phyloP scores from a whole-genome alignment of 2,797 vertebrate species.

The Petrocephalus schoutedeni region DNA sequence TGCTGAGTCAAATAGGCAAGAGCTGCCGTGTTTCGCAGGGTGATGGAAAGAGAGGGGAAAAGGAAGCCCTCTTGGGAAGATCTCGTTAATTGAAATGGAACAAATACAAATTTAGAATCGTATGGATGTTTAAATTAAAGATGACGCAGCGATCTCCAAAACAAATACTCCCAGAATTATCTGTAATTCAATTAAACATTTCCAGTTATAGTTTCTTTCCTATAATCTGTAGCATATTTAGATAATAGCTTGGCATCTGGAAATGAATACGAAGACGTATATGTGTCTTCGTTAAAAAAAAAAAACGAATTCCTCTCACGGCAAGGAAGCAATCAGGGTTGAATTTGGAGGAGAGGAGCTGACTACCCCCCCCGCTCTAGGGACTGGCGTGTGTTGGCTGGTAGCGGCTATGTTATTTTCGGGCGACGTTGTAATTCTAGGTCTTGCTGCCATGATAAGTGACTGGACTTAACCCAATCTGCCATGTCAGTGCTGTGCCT shows the following conservation, averaged over 20 bases:
- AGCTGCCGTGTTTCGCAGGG: slow-evolving; percentile 26
- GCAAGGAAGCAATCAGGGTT: background rate
- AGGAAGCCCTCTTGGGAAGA: slow-evolving; percentile 17
- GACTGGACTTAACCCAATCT: slow-evolving; percentile 31
- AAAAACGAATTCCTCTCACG: background rate
- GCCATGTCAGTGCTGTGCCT: slow-evolving; percentile 36
- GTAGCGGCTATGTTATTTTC: slow-evolving; percentile 35
- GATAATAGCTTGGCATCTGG: slow-evolving; percentile 3
- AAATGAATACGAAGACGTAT: background rate
- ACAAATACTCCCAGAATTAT: background rate
- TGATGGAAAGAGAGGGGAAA: slow-evolving; percentile 19
- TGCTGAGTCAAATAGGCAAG: slow-evolving; percentile 27
- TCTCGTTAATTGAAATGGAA: slow-evolving; percentile 32
- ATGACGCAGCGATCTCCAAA: background rate
- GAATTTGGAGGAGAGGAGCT: background rate
- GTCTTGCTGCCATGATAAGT: slow-evolving; percentile 29
- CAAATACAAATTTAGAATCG: background rate
- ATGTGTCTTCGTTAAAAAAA: background rate
- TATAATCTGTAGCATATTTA: background rate
- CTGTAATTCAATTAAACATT: background rate
- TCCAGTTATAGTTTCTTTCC: background rate
- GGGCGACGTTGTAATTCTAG: slow-evolving; percentile 34
- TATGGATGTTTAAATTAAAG: background rate
- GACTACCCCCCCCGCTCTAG: background rate
- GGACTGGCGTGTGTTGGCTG: slow-evolving; percentile 7